Evolutionary conservation across 2,797 vertebrate species (phyloP), one percentile per base, ranked within the genome.

Genomic region (Zalophus californianus): DNA sequence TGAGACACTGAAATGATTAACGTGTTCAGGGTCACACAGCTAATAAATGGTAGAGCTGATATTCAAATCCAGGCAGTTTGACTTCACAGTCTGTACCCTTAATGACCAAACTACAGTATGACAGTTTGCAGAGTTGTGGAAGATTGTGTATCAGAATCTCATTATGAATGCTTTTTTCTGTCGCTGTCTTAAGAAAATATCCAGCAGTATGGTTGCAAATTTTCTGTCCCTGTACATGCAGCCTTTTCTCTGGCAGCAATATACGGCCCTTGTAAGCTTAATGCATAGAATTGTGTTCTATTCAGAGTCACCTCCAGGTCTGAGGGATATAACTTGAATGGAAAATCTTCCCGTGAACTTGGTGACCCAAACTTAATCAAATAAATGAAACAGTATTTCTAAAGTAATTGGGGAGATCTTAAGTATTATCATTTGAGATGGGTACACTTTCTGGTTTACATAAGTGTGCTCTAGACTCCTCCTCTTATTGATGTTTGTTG

Each of bases 271-370:
- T 87, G 14, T 60, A 77, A 94, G 84, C 7, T 64, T 52, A 88
- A 78, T 52, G n/a, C 54, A 50, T 27, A 66, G 58, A 93, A 56
- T 27, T 13, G 20, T 86, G 58, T 75, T 79, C 78, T 86, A 38
- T n/a, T 91, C 77, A 54, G 20, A 60, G n/a, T 92, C 50, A 38
- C 23, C 72, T 87, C 64, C 85, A 95, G 29, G 41, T 78, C 60
- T 94, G 44, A 92, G 78, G 64, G n/a, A 41, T 35, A 72, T 32
- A 91, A 89, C 79, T 66, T 82, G 29, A 90, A 90, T 94, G 60
- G 87, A 75, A 92, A 86, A 78, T 90, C 80, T 86, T 96, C 52
- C 66, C 77, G 44, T 72, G 87, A 96, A 75, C 41, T 48, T 94
- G 48, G 86, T 86, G 87, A 58, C 86, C 77, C 82, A 85, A 73